These are phyloP conservation scores for Epizoanthus illoricatus DNA, from an alignment of 92 coral and sea anemone genomes.

Conservation along the genomic window DNA sequence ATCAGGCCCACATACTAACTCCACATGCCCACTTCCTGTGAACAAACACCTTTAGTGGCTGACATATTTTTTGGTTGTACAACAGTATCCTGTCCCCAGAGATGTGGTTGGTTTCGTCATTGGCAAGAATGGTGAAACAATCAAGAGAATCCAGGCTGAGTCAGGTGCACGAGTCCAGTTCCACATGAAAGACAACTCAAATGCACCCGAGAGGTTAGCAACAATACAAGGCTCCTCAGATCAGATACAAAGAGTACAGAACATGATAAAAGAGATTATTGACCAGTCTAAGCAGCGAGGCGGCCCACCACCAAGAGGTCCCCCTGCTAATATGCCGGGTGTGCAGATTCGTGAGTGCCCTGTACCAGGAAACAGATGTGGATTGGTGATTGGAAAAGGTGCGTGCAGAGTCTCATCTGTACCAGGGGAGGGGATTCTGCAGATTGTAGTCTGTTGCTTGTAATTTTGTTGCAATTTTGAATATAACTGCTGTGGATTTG, in stretches of 20 bases:
- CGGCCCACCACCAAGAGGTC: slow-evolving; percentile 91
- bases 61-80: neutral
- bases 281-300: slow-evolving; percentile 98
- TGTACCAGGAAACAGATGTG: slow-evolving; percentile 98
- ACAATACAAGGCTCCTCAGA: slow-evolving; percentile 85
- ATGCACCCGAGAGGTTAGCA: slow-evolving; percentile 83
- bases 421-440: no score
- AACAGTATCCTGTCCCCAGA: slow-evolving; percentile 90
- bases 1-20: no score
- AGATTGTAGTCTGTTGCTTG: no score
- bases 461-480: neutral
- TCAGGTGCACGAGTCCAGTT: slow-evolving; percentile 92
- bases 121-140: slow-evolving; percentile 95
- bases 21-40: no score
- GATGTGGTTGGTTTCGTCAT: slow-evolving; percentile 97
- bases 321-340: slow-evolving; percentile 94
- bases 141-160: slow-evolving; percentile 93
- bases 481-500: no score
- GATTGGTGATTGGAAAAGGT: slow-evolving; percentile 95
- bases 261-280: slow-evolving; percentile 74
- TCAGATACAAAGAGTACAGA: slow-evolving; percentile 73
- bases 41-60: neutral
- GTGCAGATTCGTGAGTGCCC: slow-evolving; percentile 79
- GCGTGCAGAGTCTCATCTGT: neutral
- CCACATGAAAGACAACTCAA: slow-evolving; percentile 79